These are phyloP conservation scores for Lipotes vexillifer DNA, from an alignment of 2,113 vertebrate species.

Conservation along the genomic window DNA sequence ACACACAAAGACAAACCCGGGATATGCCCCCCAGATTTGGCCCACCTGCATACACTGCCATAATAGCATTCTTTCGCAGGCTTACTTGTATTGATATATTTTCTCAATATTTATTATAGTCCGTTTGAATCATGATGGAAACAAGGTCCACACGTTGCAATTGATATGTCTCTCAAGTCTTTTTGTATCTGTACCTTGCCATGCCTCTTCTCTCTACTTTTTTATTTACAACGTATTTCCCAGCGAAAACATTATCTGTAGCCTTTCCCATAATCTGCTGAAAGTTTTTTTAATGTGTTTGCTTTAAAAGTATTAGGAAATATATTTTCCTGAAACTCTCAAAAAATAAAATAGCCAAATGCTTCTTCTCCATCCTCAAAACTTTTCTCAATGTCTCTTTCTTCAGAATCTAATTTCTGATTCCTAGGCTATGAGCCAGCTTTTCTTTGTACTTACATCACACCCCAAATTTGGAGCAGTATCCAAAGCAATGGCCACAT, in stretches of 20 bases:
- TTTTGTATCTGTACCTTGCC: not conserved
- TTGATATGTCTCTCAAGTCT: not conserved
- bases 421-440: not conserved
- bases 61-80: not conserved
- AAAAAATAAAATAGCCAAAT: not conserved
- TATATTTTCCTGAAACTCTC: no score
- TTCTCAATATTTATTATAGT: not conserved
- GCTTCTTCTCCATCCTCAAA: not conserved
- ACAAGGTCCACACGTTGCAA: not conserved
- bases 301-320: not conserved
- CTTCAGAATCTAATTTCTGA: not conserved
- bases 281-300: not conserved
- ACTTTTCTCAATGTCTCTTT: not conserved
- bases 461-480: not conserved
- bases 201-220: not conserved
- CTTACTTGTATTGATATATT: not conserved
- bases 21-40: fast-evolving
- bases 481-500: not conserved
- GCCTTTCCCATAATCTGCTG: not conserved
- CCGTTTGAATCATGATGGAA: not conserved
- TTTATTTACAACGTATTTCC: not conserved
- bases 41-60: not conserved
- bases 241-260: not conserved
- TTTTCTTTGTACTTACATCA: not conserved
- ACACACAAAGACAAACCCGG: not conserved